Evolutionary conservation across 2,888 invertebrate species (phyloP), one percentile per base, ranked within the genome.

Genomic region (Acleris cristana): DNA sequence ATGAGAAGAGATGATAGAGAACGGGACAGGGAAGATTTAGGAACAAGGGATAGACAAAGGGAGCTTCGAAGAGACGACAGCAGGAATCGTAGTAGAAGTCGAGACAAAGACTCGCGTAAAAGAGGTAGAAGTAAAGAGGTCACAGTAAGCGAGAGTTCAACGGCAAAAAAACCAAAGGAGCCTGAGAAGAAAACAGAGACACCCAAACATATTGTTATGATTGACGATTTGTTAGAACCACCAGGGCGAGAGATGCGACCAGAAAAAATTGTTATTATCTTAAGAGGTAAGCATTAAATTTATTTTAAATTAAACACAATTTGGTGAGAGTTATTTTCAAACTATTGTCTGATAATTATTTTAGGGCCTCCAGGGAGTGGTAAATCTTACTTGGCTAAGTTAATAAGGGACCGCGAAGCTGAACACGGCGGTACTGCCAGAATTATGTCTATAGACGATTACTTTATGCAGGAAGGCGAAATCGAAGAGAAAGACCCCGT

Each of bases 371-470:
- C 99, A 0, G 99, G 99, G 12, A 97, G 98, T 86, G 99, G 99
- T 48, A 99, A 99, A 90, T 97, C 98, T 8, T 96, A 96, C 86
- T 94, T 98, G 70, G 97, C 98, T 0, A 97, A 97, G 89, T 89
- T 98, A 69, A 97, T 98, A 73, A 97, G 98, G 83, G 96, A 96
- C 69, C 94, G 94, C 80, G 96, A 96, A 93, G 95, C 97, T 0
- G 97, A 97, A 83, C 95, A 96, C 88, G 98, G 98, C 6, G 96
- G 96, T 66, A 96, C 97, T n/a, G 98, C 97, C 0, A 94, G 99
- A 74, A 97, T 99, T 79, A 94, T 99, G 80, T 98, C 98, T 70
- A 94, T 99, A 70, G 99, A 99, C 85, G 99, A 99, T 89, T 99
- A 99, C 88, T 99, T 98, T 81, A 96, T 98, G 94, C 95, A 96